phyloP scores from a whole-genome alignment of 2,888 invertebrate species.

The Nasonia oneida region DNA sequence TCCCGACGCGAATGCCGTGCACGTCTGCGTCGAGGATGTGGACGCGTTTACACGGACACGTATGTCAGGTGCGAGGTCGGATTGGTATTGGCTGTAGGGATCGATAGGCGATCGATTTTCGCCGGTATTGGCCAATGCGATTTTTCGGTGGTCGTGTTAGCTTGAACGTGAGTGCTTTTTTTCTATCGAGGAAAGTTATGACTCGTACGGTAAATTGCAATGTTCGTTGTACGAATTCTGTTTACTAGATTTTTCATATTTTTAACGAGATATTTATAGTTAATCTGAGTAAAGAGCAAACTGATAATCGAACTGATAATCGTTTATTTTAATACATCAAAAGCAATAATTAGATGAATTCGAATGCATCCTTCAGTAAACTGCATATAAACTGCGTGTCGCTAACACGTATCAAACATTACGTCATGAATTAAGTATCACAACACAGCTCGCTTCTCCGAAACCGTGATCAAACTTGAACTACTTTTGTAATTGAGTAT shows the following conservation, averaged over 20 bases:
- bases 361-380: no score
- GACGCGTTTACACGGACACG: background rate
- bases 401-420: background rate
- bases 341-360: no score
- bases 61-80: background rate
- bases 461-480: background rate
- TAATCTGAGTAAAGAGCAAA: no score
- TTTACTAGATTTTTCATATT: no score
- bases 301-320: no score
- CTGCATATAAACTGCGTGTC: background rate
- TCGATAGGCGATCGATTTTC: background rate
- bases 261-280: no score
- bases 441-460: background rate
- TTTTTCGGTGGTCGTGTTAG: background rate
- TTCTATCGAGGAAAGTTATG: no score
- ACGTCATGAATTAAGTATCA: background rate
- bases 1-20: conserved; percentile 31
- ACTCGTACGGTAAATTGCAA: no score
- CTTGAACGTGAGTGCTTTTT: no score
- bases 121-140: background rate
- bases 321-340: no score
- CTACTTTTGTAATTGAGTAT: background rate
- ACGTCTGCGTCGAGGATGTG: conserved; percentile 38
- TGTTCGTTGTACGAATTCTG: no score
- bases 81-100: background rate